Evolutionary conservation across 2,113 vertebrate genomes (phyloP).

Genomic region (Fulica atra): DNA sequence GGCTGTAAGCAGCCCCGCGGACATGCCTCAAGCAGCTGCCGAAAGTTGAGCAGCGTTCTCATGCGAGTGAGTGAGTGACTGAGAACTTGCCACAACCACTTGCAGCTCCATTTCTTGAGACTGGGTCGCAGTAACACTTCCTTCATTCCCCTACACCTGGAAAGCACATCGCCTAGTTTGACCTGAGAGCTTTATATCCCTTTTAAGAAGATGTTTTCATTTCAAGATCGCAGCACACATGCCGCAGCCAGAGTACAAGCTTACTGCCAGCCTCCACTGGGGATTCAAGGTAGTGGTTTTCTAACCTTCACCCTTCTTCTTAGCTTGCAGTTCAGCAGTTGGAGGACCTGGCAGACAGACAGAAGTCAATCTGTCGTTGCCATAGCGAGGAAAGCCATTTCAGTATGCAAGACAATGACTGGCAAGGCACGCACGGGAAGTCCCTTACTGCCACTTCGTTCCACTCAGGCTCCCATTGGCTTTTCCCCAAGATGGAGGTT

Average conservation of each 20-base stretch:
- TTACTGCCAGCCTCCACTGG: background rate
- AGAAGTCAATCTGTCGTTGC: background rate
- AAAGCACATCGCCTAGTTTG: background rate
- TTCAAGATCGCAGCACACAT: fast-evolving
- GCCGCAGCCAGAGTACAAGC: background rate
- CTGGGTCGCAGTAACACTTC: background rate
- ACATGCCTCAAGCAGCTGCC: background rate
- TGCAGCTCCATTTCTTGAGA: background rate
- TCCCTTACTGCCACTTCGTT: background rate
- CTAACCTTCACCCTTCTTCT: background rate
- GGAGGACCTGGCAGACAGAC: background rate
- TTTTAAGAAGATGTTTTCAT: background rate
- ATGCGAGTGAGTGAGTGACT: background rate
- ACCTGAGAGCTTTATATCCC: background rate
- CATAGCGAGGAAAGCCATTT: background rate
- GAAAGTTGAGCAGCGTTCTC: background rate
- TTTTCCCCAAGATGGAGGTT: background rate
- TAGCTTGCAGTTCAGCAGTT: background rate
- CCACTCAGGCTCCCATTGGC: background rate
- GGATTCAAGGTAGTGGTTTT: background rate
- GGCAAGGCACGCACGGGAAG: background rate
- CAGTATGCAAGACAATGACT: background rate
- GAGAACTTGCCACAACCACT: background rate
- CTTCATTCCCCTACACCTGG: background rate
- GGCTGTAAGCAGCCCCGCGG: background rate